A percentile compares a stretch with the other conserved stretches of the same genome.
Conservation (phyloP, 2,888 invertebrate genomes). For the Epiblema foenella region DNA sequence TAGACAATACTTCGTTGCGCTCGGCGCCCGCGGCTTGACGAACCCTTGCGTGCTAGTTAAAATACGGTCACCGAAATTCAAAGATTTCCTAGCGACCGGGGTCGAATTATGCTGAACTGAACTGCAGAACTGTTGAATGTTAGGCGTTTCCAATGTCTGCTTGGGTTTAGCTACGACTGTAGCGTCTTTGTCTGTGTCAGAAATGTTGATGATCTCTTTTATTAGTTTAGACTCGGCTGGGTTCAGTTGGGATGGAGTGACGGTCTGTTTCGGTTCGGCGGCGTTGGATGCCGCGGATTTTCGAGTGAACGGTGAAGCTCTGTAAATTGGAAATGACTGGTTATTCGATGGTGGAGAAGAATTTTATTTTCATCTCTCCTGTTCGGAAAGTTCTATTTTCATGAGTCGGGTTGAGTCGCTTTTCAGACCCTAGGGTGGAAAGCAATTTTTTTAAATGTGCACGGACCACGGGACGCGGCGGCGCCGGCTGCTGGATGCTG, state of each 20-base stretch:
- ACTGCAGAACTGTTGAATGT: constrained; percentile 70
- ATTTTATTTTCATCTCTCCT: too few species aligned
- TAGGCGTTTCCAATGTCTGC: constrained; percentile 64
- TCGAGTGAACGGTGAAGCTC: constrained; percentile 25
- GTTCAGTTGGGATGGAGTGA: constrained; percentile 17
- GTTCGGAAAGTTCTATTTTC: too few species aligned
- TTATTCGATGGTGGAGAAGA: too few species aligned
- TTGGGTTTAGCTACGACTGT: constrained; percentile 57
- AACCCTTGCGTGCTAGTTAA: constrained; percentile 61
- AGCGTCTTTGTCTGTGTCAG: constrained; percentile 58
- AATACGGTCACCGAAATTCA: constrained; percentile 61
- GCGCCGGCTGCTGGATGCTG: too few species aligned
- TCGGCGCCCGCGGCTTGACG: constrained; percentile 46
- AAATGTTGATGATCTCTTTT: constrained; percentile 61
- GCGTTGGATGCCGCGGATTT: constrained; percentile 3
- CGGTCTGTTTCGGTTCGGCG: not conserved
- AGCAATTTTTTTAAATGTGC: too few species aligned
- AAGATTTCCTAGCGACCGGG: constrained; percentile 72
- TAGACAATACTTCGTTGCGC: constrained; percentile 57
- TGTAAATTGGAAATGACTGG: not conserved
- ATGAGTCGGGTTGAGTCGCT: too few species aligned
- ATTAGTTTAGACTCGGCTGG: constrained; percentile 31
- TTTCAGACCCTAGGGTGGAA: too few species aligned
- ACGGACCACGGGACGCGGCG: too few species aligned
- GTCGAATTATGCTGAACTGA: constrained; percentile 75